A percentile compares a stretch with the other conserved stretches of the same genome.
These are phyloP conservation scores for Ceratoteleas bidentatus DNA, from an alignment of 1,140 invertebrate species.

Conservation along the genomic window DNA sequence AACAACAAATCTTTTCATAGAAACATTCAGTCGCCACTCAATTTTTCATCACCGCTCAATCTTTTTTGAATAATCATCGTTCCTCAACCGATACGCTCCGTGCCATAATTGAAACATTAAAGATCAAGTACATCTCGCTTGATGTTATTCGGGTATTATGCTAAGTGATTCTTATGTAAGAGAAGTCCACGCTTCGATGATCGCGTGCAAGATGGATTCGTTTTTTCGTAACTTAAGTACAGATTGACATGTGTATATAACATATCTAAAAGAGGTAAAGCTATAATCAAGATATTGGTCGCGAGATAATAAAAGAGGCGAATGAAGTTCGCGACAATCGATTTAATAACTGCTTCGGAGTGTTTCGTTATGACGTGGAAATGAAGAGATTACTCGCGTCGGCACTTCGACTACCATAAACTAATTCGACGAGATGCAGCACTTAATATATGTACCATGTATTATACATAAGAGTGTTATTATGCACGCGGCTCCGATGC, in stretches of 20 bases:
- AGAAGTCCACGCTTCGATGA: not conserved
- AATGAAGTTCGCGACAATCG: slow-evolving; percentile 14
- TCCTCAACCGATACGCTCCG: too few species aligned
- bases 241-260: slow-evolving; percentile 3
- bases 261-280: slow-evolving; percentile 1
- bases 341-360: slow-evolving; percentile 40
- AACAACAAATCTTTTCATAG: too few species aligned
- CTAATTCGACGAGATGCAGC: slow-evolving; percentile 6
- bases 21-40: too few species aligned
- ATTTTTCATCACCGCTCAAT: too few species aligned
- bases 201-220: slow-evolving; percentile 30
- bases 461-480: slow-evolving; percentile 23
- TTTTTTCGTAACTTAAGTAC: slow-evolving; percentile 20
- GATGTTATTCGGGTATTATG: too few species aligned
- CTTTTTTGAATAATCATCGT: too few species aligned
- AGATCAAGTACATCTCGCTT: too few species aligned
- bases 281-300: slow-evolving; percentile 52
- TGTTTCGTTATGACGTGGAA: slow-evolving; percentile 23
- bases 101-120: too few species aligned
- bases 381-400: slow-evolving; percentile 26
- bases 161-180: not conserved
- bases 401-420: slow-evolving; percentile 24
- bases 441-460: slow-evolving; percentile 12
- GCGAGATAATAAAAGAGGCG: slow-evolving; percentile 18
- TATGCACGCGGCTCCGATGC: slow-evolving; percentile 17